Evolutionary conservation across 2,113 vertebrate species (phyloP).

Genomic region (Oreochromis aureus): DNA sequence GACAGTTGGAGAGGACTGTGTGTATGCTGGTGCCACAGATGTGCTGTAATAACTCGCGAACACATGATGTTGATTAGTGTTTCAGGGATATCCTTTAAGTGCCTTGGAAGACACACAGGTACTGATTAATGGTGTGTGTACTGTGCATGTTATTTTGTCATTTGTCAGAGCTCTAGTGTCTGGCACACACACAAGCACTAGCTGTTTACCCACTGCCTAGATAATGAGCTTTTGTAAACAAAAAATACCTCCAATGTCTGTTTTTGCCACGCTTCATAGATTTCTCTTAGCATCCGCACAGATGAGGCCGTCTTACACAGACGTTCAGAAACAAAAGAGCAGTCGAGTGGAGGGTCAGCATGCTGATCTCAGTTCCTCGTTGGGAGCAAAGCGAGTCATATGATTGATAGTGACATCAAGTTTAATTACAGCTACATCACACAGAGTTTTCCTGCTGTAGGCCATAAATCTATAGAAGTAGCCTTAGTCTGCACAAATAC

Average conservation of each 20-base stretch:
- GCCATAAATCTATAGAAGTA: slow-evolving; percentile 40
- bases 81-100: not conserved
- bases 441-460: slow-evolving; percentile 29
- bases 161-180: not conserved
- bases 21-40: not conserved
- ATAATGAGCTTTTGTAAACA: not conserved
- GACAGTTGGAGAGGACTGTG: not conserved
- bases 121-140: not conserved
- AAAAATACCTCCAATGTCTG: not conserved
- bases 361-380: slow-evolving; percentile 9
- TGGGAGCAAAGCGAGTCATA: not conserved
- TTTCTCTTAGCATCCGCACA: not conserved
- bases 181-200: not conserved
- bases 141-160: not conserved
- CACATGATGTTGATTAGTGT: not conserved
- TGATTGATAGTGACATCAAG: slow-evolving; percentile 52
- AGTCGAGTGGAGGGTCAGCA: not conserved
- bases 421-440: slow-evolving; percentile 49
- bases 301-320: not conserved
- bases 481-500: not conserved
- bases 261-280: not conserved
- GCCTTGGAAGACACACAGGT: not conserved
- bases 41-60: not conserved
- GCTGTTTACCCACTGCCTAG: not conserved
- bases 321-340: not conserved